Percentiles rank a stretch among this genome's conserved stretches.
phyloP scores from a whole-genome alignment of 2,888 invertebrate species.

The Heteropelma amictum region DNA sequence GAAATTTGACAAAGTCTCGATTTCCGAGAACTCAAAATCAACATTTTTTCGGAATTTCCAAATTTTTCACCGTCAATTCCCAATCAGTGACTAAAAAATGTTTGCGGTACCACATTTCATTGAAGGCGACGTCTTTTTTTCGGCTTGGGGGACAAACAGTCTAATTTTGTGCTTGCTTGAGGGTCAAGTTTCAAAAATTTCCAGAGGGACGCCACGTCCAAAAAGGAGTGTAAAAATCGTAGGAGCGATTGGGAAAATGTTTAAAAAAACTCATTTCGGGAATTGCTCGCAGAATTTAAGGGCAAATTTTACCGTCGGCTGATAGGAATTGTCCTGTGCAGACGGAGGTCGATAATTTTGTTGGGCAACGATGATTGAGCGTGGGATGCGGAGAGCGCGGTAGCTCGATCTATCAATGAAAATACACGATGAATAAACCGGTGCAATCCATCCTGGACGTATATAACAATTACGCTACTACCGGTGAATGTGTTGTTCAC shows the following conservation, averaged over 20 bases:
- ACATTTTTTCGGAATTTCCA: not conserved
- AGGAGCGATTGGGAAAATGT: too few species aligned
- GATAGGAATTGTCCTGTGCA: conserved; percentile 5
- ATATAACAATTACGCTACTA: not conserved
- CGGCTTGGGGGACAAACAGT: too few species aligned
- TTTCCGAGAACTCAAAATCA: not conserved
- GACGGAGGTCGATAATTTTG: conserved; percentile 36
- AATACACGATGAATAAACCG: conserved; percentile 16
- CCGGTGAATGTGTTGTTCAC: not conserved
- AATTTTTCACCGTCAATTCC: not conserved
- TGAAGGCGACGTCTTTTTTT: too few species aligned
- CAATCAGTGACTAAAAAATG: too few species aligned
- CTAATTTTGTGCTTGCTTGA: too few species aligned
- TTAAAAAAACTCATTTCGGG: too few species aligned
- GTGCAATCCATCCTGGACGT: not conserved
- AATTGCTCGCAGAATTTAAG: not conserved
- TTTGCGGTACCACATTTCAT: too few species aligned
- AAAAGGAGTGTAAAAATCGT: too few species aligned
- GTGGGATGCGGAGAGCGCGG: conserved; percentile 31
- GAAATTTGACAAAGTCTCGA: too few species aligned
- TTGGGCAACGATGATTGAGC: conserved; percentile 25
- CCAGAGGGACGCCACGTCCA: too few species aligned
- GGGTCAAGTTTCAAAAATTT: too few species aligned
- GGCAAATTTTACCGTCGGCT: not conserved
- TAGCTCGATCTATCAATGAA: conserved; percentile 45